Evolutionary conservation across 2,888 invertebrate genomes (phyloP), one percentile per base, ranked within the genome.

Genomic region (Tetropium fuscum): DNA sequence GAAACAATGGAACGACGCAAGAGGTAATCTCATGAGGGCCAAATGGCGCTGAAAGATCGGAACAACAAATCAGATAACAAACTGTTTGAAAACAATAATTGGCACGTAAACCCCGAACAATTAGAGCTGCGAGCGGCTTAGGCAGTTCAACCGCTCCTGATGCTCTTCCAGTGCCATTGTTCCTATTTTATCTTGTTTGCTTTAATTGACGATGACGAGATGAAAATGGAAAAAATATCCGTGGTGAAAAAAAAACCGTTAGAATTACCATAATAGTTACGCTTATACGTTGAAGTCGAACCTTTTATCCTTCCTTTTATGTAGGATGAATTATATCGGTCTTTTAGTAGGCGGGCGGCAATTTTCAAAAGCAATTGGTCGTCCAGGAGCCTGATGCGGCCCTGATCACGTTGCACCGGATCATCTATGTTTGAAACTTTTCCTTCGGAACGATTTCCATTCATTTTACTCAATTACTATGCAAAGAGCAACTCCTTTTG

Each of bases 31-130:
- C 63, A 58, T 65, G 61, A 66, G 66, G 54, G 68, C 71, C 22
- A 49, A 74, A 74, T 69, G 69, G 69, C 58, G 72, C 71, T 64
- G 73, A 73, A 74, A 66, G 68, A 70, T 72, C 73, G 63, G 71
- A 63, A 66, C 72, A 69, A 68, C 72, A 73, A 75, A 74, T 74
- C 71, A 68, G 70, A 71, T 68, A 69, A 66, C 71, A 70, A 73
- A 72, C 57, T 47, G 57, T 69, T 72, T 64, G 70, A 73, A 75
- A 74, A 73, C 75, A 74, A 75, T 75, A 74, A 75, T 74, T 71
- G 71, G 70, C 70, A 63, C 68, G 72, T 74, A 74, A 72, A 71
- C 71, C 69, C 69, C 61, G 69, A 53, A 66, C 72, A 72, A 72
- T 73, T 71, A 72, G 69, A 64, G 63, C 55, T 64, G 69, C 60